Evolutionary conservation across 2,888 invertebrate species (phyloP).

Genomic region (Thecocarcelia acutangulata): DNA sequence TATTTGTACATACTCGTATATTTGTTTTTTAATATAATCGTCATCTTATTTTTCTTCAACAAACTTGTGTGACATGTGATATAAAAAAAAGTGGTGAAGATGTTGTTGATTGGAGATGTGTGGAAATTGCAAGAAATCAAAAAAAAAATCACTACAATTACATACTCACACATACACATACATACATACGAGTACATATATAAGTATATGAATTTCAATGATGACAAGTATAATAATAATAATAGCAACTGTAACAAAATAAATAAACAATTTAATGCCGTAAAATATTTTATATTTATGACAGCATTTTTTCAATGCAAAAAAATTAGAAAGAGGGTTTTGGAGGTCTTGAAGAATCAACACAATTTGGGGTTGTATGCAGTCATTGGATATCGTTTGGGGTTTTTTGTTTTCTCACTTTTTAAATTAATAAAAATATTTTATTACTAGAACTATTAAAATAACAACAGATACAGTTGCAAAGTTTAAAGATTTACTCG

Average conservation of each 20-base stretch:
- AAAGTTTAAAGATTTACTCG: too few species aligned
- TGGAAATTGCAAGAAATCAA: constrained; percentile 48
- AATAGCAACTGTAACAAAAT: constrained; percentile 31
- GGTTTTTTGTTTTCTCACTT: constrained; percentile 58
- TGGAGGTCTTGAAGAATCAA: background rate
- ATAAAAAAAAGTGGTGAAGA: constrained; percentile 43
- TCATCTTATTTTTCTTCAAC: constrained; percentile 22
- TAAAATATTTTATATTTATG: constrained; percentile 37
- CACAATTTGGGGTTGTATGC: constrained; percentile 62
- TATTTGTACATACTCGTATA: too few species aligned
- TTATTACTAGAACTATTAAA: constrained; percentile 26
- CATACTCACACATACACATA: too few species aligned
- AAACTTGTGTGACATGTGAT: constrained; percentile 64
- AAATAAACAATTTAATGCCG: constrained; percentile 59
- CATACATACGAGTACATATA: too few species aligned
- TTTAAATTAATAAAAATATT: constrained; percentile 51
- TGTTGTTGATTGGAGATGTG: constrained; percentile 58
- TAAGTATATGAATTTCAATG: constrained; percentile 63
- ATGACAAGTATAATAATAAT: constrained; percentile 27
- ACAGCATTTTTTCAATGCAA: constrained; percentile 32
- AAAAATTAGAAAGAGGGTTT: background rate
- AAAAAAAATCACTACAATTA: constrained; percentile 56
- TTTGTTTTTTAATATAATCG: constrained; percentile 4
- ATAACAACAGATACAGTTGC: constrained; percentile 21
- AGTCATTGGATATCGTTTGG: constrained; percentile 66